Percentiles rank a stretch among this genome's conserved stretches.
These are phyloP conservation scores for Pimpla rufipes DNA, from an alignment of 2,888 invertebrate species.

Conservation along the genomic window DNA sequence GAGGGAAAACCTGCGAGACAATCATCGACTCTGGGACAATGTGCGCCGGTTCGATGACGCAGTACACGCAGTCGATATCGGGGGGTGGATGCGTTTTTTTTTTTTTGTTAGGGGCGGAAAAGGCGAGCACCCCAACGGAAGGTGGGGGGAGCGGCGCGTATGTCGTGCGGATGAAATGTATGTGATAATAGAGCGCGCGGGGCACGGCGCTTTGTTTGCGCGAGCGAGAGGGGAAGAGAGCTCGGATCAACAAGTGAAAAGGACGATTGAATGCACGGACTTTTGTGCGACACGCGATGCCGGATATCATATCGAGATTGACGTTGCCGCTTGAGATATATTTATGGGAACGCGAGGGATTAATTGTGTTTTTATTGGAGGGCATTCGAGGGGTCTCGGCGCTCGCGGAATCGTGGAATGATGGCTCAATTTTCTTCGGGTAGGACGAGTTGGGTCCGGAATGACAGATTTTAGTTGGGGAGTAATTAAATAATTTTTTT, in stretches of 20 bases:
- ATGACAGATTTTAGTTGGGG: background rate
- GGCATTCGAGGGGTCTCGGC: background rate
- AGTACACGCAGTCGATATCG: conserved; percentile 51
- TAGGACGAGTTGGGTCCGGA: background rate
- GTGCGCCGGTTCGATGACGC: conserved; percentile 61
- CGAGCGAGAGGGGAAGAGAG: conserved; percentile 32
- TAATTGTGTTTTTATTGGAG: conserved; percentile 18
- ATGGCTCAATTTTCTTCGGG: background rate
- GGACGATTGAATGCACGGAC: conserved; percentile 42
- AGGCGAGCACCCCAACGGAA: conserved; percentile 49
- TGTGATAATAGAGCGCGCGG: conserved; percentile 64
- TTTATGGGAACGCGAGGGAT: background rate
- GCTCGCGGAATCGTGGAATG: background rate
- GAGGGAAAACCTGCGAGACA: conserved; percentile 71
- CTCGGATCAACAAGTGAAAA: conserved; percentile 72
- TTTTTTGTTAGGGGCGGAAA: conserved; percentile 62
- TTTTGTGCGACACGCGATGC: conserved; percentile 37
- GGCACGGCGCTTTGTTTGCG: conserved; percentile 59
- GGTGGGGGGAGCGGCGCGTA: conserved; percentile 52
- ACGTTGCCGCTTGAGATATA: conserved; percentile 11
- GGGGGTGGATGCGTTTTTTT: conserved; percentile 47
- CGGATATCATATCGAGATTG: conserved; percentile 29
- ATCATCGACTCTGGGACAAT: conserved; percentile 69
- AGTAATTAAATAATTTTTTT: no score
- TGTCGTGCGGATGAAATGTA: conserved; percentile 61